phyloP scores from a whole-genome alignment of 2,113 vertebrate genomes.

The Axis porcinus region DNA sequence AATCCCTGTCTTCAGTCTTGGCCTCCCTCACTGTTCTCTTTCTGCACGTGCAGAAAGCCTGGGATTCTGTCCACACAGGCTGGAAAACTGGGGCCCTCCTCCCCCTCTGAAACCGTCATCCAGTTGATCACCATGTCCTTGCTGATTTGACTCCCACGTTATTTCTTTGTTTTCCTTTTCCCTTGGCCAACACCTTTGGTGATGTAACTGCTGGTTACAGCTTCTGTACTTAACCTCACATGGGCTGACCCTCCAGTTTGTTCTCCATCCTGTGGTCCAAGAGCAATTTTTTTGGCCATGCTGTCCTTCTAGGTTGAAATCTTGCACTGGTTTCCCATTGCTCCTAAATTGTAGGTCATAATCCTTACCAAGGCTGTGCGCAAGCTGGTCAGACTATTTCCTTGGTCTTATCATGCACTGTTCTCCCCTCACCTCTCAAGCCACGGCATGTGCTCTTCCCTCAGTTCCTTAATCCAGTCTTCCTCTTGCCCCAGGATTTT shows the following conservation, averaged over 20 bases:
- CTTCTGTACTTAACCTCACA: not conserved
- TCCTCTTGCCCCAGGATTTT: not conserved
- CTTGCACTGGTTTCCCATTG: not conserved
- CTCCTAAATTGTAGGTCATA: not conserved
- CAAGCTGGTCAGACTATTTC: not conserved
- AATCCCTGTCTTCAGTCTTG: not conserved
- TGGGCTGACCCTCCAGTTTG: not conserved
- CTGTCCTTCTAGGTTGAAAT: not conserved
- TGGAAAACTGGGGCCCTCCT: not conserved
- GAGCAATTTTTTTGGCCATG: not conserved
- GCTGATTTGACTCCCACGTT: not conserved
- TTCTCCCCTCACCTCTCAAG: not conserved
- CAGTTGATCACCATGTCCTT: not conserved
- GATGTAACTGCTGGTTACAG: not conserved
- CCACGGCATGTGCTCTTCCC: not conserved
- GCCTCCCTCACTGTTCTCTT: not conserved
- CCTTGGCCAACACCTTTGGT: not conserved
- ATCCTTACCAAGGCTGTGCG: not conserved
- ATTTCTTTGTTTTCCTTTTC: not conserved
- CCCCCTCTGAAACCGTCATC: not conserved
- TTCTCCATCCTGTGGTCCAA: not conserved
- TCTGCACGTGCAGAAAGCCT: not conserved
- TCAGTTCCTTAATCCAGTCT: not conserved
- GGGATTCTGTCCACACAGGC: not conserved
- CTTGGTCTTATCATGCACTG: not conserved